phyloP scores from a whole-genome alignment of 2,113 vertebrate genomes.

The Papio anubis region DNA sequence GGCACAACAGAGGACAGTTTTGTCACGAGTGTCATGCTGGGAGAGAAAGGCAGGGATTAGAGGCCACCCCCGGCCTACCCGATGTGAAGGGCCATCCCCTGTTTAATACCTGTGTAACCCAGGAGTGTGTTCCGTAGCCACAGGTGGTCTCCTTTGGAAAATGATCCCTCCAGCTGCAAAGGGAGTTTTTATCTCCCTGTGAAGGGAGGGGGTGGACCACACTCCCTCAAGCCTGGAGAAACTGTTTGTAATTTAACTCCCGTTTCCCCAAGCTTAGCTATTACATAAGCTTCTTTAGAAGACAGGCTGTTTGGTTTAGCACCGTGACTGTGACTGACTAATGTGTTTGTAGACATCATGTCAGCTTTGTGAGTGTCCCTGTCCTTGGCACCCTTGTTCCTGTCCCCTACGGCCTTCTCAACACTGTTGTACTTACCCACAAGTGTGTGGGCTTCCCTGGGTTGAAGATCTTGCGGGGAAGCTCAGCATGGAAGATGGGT shows the following conservation, averaged over 20 bases:
- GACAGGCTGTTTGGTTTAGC: constrained; percentile 50
- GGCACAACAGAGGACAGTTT: neutral
- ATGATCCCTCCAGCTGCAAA: constrained; percentile 38
- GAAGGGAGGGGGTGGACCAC: constrained; percentile 39
- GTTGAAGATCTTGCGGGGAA: neutral
- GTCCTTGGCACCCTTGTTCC: constrained; percentile 2
- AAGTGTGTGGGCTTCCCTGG: neutral
- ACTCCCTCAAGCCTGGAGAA: constrained; percentile 22
- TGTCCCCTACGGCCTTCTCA: neutral
- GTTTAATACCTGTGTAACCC: neutral
- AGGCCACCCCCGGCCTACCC: neutral
- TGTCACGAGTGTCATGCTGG: neutral
- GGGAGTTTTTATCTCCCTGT: constrained; percentile 52
- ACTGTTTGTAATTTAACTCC: constrained; percentile 60
- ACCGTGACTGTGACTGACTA: constrained; percentile 33
- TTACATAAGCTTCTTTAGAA: constrained; percentile 72
- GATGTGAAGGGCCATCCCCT: neutral
- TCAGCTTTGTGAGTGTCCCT: neutral
- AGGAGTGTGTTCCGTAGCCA: neutral
- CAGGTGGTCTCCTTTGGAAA: constrained; percentile 66
- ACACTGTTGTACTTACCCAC: constrained; percentile 23
- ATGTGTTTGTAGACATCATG: neutral
- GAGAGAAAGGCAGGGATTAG: neutral
- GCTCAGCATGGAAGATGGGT: neutral
- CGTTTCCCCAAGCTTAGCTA: constrained; percentile 58